These are phyloP conservation scores for Sepioteuthis lessoniana DNA, from an alignment of 2,888 invertebrate species.

Conservation along the genomic window DNA sequence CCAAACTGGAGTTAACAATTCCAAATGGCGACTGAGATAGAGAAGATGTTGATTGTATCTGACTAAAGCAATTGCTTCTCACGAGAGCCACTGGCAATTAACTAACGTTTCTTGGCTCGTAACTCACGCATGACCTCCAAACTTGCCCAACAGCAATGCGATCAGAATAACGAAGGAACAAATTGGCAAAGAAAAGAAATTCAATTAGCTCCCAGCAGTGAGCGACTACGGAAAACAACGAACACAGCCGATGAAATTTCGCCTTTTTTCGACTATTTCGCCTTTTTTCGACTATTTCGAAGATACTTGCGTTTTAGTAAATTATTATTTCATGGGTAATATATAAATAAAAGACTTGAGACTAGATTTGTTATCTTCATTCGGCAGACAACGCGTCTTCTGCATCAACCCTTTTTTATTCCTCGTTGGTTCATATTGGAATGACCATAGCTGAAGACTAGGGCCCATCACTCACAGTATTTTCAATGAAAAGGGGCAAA, in stretches of 20 bases:
- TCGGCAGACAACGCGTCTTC: too few relatives aligned
- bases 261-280: neutral
- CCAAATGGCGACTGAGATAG: neutral
- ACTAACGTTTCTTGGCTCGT: neutral
- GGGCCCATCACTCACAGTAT: too few relatives aligned
- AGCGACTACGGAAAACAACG: neutral
- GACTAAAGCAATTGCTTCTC: neutral
- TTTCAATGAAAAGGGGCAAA: too few relatives aligned
- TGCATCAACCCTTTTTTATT: too few relatives aligned
- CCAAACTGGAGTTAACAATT: too few relatives aligned
- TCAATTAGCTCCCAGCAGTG: neutral
- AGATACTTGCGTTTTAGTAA: neutral
- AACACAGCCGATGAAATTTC: neutral
- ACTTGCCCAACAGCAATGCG: neutral
- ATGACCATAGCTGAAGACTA: too few relatives aligned
- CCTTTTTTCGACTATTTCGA: neutral
- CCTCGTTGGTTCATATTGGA: too few relatives aligned
- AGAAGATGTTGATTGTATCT: neutral
- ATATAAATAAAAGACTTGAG: neutral
- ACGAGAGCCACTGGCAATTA: neutral
- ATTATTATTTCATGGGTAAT: neutral
- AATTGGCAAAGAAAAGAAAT: neutral
- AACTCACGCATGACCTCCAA: neutral
- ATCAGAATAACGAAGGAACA: neutral
- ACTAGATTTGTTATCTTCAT: neutral